Conservation (phyloP, 2,113 vertebrate species). For the Zeus faber region DNA sequence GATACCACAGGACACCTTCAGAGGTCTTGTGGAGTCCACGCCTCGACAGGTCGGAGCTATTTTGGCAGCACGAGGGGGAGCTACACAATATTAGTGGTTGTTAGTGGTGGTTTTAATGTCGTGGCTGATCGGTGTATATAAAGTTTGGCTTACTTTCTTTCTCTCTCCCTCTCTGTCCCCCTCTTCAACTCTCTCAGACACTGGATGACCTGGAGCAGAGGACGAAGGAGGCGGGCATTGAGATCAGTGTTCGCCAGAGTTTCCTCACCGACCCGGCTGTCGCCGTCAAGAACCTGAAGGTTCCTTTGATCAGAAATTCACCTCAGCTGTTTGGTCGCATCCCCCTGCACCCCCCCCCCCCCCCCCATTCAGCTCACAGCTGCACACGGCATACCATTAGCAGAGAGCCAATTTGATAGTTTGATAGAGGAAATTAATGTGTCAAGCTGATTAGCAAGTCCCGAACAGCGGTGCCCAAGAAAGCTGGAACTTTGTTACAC, state of each 20-base stretch:
- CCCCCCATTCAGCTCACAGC: slow-evolving; percentile 35
- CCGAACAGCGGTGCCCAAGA: slow-evolving; percentile 42
- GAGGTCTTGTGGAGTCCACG: too few species aligned
- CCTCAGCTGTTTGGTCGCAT: too few species aligned
- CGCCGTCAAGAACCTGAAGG: slow-evolving; percentile 95
- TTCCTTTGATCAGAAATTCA: slow-evolving; percentile 73
- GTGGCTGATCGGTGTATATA: too few species aligned
- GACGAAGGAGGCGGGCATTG: slow-evolving; percentile 89
- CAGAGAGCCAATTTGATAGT: slow-evolving; percentile 51
- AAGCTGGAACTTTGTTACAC: slow-evolving; percentile 39
- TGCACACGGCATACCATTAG: slow-evolving; percentile 51
- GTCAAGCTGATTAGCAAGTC: slow-evolving; percentile 51
- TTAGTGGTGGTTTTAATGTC: too few species aligned
- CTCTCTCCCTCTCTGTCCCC: slow-evolving; percentile 7
- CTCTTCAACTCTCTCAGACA: slow-evolving; percentile 63
- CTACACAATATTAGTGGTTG: too few species aligned
- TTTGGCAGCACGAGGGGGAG: too few species aligned
- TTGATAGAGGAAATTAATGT: slow-evolving; percentile 59
- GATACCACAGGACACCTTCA: too few species aligned
- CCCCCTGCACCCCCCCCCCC: slow-evolving; percentile 17
- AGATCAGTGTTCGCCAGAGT: slow-evolving; percentile 94
- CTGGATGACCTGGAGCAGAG: slow-evolving; percentile 91
- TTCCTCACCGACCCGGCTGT: slow-evolving; percentile 93
- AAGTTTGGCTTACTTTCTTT: too few species aligned
- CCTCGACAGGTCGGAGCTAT: too few species aligned